phyloP scores from a whole-genome alignment of 2,888 invertebrate genomes.

The Acronicta alni region DNA sequence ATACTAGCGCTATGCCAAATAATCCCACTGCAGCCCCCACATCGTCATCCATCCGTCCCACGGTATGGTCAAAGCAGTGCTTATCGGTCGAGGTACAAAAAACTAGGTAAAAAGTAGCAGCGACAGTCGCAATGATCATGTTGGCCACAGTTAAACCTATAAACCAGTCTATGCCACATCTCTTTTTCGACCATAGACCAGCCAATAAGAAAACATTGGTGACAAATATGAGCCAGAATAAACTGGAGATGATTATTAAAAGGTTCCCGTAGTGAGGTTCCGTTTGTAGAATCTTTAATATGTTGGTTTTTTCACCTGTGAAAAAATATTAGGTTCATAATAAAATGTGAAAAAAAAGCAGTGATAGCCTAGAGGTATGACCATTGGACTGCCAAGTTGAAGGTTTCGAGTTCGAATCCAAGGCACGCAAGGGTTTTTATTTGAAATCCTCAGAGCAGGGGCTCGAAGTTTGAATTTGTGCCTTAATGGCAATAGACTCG shows the following conservation, averaged over 20 bases:
- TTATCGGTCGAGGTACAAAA: slow-evolving; percentile 3
- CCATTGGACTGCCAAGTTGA: too few relatives aligned
- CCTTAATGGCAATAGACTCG: too few relatives aligned
- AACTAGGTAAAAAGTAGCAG: not conserved
- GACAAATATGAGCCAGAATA: slow-evolving; percentile 8
- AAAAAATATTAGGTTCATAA: not conserved
- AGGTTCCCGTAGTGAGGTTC: slow-evolving; percentile 9
- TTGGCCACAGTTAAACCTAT: not conserved
- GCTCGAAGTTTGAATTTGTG: too few relatives aligned
- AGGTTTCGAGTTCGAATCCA: too few relatives aligned
- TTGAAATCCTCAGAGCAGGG: too few relatives aligned
- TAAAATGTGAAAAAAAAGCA: too few relatives aligned
- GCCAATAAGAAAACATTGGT: slow-evolving; percentile 1
- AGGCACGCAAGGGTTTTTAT: too few relatives aligned
- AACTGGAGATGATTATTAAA: not conserved
- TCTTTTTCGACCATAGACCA: not conserved
- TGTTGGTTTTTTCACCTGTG: slow-evolving; percentile 16
- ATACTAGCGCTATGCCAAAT: not conserved
- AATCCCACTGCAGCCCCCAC: not conserved
- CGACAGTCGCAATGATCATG: not conserved
- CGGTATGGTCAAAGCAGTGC: slow-evolving; percentile 10
- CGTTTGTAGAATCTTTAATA: not conserved
- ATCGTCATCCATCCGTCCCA: not conserved
- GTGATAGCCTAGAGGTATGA: too few relatives aligned
- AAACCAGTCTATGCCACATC: not conserved